Evolutionary conservation across 1,140 invertebrate species (phyloP).

Genomic region (Berghia stephanieae): DNA sequence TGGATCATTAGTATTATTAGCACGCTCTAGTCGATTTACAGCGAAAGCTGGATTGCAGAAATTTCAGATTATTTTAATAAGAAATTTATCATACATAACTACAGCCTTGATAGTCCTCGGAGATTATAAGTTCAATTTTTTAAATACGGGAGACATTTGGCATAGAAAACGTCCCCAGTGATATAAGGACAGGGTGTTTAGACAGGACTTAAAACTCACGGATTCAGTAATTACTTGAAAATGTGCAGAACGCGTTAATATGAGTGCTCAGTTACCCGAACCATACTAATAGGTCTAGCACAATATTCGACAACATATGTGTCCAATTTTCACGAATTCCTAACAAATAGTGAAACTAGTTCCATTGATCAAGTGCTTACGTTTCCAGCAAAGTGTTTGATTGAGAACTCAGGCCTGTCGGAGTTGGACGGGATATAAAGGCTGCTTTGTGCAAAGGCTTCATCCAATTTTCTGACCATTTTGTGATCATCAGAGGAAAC

Average conservation of each 20-base stretch:
- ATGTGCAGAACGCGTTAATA: not conserved
- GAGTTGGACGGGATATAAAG: conserved; percentile 31
- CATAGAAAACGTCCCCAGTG: no score
- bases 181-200: not conserved
- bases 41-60: no score
- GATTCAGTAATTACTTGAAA: no score
- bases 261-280: not conserved
- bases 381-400: conserved; percentile 53
- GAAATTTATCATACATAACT: no score
- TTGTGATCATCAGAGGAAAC: conserved; percentile 79
- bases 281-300: not conserved
- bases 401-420: conserved; percentile 71
- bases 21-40: no score
- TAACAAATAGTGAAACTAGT: no score
- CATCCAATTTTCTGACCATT: conserved; percentile 91
- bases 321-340: not conserved
- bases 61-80: no score
- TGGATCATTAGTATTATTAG: no score
- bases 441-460: conserved; percentile 21
- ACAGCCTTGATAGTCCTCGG: no score
- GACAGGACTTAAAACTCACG: no score
- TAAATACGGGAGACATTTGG: no score
- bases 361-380: conserved; percentile 35
- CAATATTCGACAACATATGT: not conserved
- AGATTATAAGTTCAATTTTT: no score